These are phyloP conservation scores for Drosophila leontia DNA, from an alignment of 1,140 invertebrate genomes.

Conservation along the genomic window DNA sequence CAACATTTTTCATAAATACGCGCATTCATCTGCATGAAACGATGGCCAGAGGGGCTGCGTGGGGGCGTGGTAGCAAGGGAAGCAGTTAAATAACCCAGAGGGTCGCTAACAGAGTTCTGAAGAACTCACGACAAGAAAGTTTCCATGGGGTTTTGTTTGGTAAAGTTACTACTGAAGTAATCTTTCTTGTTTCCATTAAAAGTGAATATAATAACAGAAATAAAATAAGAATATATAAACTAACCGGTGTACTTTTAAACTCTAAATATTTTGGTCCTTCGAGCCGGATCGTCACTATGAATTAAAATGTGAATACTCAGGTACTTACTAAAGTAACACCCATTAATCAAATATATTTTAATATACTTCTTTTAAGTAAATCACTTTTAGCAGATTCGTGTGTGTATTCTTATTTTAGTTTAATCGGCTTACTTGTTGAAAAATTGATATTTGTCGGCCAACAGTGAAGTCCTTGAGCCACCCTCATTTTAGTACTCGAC, in stretches of 20 bases:
- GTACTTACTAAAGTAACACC: too few species aligned
- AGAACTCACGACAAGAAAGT: too few species aligned
- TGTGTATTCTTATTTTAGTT: too few species aligned
- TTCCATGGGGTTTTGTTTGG: neutral
- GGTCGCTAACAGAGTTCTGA: neutral
- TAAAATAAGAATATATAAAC: too few species aligned
- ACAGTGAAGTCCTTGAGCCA: conserved; percentile 1
- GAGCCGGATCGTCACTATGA: too few species aligned
- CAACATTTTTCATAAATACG: conserved; percentile 81
- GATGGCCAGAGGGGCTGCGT: conserved; percentile 37
- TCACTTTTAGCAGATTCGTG: neutral
- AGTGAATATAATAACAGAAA: too few species aligned
- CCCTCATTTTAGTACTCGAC: conserved; percentile 24
- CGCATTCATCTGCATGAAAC: conserved; percentile 80
- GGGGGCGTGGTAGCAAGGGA: neutral
- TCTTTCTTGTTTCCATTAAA: too few species aligned
- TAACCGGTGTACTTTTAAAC: too few species aligned
- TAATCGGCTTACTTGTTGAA: neutral
- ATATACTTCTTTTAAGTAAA: neutral
- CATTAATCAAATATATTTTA: neutral
- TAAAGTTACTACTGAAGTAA: neutral
- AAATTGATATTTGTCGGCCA: neutral
- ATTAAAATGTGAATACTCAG: too few species aligned
- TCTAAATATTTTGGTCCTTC: too few species aligned
- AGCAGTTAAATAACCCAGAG: conserved; percentile 15